Conservation (phyloP, 2,797 vertebrate species). For the Diplodus sargus region DNA sequence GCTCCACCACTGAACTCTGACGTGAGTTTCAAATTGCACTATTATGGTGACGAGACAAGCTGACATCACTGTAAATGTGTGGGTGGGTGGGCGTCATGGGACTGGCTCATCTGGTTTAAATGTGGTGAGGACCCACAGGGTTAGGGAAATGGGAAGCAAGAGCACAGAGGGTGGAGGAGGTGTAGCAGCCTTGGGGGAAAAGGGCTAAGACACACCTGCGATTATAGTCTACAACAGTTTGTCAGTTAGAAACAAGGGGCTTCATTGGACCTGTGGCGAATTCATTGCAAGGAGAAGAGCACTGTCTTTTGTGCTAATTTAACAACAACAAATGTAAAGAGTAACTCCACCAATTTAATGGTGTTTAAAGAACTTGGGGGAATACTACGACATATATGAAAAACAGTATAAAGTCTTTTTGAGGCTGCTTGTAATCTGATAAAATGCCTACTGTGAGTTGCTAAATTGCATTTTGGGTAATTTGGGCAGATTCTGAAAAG, state of each 20-base stretch:
- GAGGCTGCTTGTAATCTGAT: too few species aligned
- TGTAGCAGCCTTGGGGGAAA: constrained; percentile 19
- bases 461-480: too few species aligned
- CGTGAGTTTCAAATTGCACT: constrained; percentile 21
- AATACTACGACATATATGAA: too few species aligned
- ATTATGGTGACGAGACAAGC: background rate
- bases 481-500: too few species aligned
- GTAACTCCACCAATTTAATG: too few species aligned
- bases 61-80: constrained; percentile 22
- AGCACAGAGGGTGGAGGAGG: constrained; percentile 30
- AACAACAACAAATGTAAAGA: background rate
- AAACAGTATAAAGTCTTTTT: too few species aligned
- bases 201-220: constrained; percentile 19
- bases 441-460: too few species aligned
- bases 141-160: constrained; percentile 1
- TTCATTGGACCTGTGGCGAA: background rate
- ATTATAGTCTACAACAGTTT: background rate
- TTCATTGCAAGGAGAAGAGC: too few species aligned
- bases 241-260: background rate
- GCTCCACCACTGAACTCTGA: constrained; percentile 16
- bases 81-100: constrained; percentile 14
- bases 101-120: constrained; percentile 62
- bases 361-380: too few species aligned
- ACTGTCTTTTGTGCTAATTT: background rate
- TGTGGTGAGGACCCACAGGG: constrained; percentile 37